These are phyloP conservation scores for Argyrosomus regius DNA, from an alignment of 2,797 vertebrate genomes.

Conservation along the genomic window DNA sequence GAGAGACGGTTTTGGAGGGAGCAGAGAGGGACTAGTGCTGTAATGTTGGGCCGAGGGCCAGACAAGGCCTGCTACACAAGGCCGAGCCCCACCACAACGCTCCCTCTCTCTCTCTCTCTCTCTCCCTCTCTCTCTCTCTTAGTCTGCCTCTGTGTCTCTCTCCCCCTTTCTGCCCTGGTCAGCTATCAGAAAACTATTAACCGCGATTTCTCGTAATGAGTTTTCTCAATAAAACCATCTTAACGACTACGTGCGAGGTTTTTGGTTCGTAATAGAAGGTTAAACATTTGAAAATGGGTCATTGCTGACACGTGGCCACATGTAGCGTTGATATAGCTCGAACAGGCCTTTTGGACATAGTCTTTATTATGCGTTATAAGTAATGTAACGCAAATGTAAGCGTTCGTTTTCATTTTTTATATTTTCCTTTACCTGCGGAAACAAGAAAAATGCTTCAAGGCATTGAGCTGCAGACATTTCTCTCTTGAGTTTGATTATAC, in stretches of 20 bases:
- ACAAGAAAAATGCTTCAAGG: conserved; percentile 7
- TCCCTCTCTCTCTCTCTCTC: conserved; percentile 28
- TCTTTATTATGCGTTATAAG: neutral
- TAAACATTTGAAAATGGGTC: conserved; percentile 59
- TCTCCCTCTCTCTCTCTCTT: neutral
- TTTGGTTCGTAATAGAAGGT: conserved; percentile 29
- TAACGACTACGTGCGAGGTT: neutral
- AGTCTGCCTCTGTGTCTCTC: conserved; percentile 5
- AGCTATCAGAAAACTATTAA: conserved; percentile 43
- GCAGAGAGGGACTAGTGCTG: conserved; percentile 70
- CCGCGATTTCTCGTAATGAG: neutral
- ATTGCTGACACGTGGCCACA: conserved; percentile 76
- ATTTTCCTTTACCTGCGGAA: conserved; percentile 9
- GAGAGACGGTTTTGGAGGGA: conserved; percentile 68
- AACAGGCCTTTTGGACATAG: conserved; percentile 33
- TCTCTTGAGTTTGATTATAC: neutral
- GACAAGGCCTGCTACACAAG: conserved; percentile 78
- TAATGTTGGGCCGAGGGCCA: conserved; percentile 79
- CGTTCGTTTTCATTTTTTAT: neutral
- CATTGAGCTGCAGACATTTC: neutral
- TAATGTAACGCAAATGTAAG: neutral
- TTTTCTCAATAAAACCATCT: conserved; percentile 27
- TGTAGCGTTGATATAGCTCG: conserved; percentile 48
- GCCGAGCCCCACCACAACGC: conserved; percentile 70
- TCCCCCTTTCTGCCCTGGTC: conserved; percentile 27